Percentiles rank a stretch among this genome's conserved stretches.
phyloP scores from a whole-genome alignment of 2,888 invertebrate species.

The Miltochrista miniata region DNA sequence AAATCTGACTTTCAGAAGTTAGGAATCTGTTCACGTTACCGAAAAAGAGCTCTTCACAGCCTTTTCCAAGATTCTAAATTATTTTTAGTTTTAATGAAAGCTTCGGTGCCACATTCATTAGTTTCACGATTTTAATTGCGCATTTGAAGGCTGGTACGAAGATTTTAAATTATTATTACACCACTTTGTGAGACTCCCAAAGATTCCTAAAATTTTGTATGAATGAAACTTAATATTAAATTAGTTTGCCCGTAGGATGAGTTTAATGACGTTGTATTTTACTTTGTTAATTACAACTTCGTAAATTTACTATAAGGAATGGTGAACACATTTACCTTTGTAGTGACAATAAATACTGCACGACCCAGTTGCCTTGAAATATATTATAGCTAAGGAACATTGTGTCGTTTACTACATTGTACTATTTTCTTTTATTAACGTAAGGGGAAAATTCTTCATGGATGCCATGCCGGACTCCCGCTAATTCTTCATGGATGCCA shows the following conservation, averaged over 20 bases:
- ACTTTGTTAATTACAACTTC: neutral
- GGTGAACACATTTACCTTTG: too few species aligned
- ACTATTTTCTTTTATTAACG: too few species aligned
- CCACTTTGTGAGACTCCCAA: constrained; percentile 4
- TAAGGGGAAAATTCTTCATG: too few species aligned
- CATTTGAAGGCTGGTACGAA: constrained; percentile 13
- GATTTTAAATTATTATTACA: constrained; percentile 10
- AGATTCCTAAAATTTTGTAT: neutral
- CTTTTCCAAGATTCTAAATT: constrained; percentile 13
- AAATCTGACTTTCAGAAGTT: constrained; percentile 8
- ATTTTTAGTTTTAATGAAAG: constrained; percentile 21
- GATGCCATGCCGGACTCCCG: too few species aligned
- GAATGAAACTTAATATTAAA: neutral
- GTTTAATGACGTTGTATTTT: neutral
- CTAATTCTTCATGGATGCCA: too few species aligned
- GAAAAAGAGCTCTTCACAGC: neutral
- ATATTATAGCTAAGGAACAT: too few species aligned
- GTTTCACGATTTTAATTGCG: constrained; percentile 19
- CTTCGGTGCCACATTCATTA: constrained; percentile 15
- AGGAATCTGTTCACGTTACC: too few species aligned
- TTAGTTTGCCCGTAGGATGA: neutral
- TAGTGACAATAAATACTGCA: too few species aligned
- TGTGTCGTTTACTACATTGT: neutral
- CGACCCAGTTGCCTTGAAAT: too few species aligned
- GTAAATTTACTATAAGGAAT: neutral